Evolutionary conservation across 2,113 vertebrate species (phyloP).

Genomic region (Columbina picui): DNA sequence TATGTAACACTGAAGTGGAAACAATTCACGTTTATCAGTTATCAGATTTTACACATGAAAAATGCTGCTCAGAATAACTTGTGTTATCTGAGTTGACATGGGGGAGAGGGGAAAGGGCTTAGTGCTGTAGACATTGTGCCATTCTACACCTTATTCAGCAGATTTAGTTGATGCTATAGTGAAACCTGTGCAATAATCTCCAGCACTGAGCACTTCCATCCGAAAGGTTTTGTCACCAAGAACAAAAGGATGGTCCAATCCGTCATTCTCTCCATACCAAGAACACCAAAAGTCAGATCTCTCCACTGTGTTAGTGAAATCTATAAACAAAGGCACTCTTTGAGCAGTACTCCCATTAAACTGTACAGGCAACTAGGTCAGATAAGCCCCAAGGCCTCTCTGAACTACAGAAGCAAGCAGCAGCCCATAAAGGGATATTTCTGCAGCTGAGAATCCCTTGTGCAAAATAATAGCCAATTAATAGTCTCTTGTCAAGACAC

Average conservation of each 20-base stretch:
- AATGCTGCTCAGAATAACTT: not conserved
- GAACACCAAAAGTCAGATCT: not conserved
- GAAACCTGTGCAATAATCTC: not conserved
- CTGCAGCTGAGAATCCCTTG: not conserved
- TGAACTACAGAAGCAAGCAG: not conserved
- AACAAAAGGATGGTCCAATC: not conserved
- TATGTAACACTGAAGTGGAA: not conserved
- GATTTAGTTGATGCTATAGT: not conserved
- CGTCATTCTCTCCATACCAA: not conserved
- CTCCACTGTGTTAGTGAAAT: not conserved
- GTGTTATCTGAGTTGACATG: not conserved
- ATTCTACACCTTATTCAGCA: not conserved
- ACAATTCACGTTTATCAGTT: not conserved
- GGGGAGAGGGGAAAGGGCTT: not conserved
- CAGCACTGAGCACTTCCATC: not conserved
- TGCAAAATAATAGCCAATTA: not conserved
- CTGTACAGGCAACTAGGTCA: conserved; percentile 22
- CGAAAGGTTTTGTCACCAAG: not conserved
- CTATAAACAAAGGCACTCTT: conserved; percentile 27
- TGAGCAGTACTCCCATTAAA: not conserved
- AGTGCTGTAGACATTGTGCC: not conserved
- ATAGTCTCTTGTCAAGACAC: not conserved
- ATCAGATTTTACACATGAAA: not conserved
- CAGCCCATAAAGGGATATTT: not conserved
- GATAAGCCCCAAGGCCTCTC: conserved; percentile 39